Conservation (phyloP, 1,140 invertebrate genomes). For the Drosophila punjabiensis region DNA sequence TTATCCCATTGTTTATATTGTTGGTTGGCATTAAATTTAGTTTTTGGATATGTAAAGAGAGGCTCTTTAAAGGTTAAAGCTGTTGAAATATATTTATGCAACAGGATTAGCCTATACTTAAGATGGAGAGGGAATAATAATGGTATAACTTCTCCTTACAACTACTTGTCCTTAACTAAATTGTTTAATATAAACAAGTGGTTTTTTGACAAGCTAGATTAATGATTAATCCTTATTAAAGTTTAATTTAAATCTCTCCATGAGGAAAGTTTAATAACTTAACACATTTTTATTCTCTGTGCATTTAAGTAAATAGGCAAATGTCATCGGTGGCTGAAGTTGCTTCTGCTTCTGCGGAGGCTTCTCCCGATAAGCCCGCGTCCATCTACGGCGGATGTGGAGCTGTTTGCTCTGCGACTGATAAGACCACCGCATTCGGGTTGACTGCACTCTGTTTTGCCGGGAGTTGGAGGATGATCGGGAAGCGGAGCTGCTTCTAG, state of each 20-base stretch:
- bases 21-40: not conserved
- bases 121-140: not conserved
- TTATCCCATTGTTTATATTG: not conserved
- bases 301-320: constrained; percentile 66
- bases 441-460: constrained; percentile 70
- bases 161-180: not conserved
- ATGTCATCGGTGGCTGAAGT: constrained; percentile 42
- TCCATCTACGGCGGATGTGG: constrained; percentile 70
- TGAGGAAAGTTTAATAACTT: not conserved
- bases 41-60: not conserved
- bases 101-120: not conserved
- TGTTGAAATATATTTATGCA: not conserved
- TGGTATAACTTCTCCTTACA: not conserved
- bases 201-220: not conserved
- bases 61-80: not conserved
- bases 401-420: constrained; percentile 31
- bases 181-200: not conserved
- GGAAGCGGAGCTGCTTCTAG: constrained; percentile 2
- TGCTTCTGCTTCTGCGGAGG: constrained; percentile 36
- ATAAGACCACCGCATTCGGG: constrained; percentile 56
- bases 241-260: not conserved
- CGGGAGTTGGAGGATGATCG: constrained; percentile 14
- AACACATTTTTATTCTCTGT: not conserved
- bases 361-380: constrained; percentile 48
- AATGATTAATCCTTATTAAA: not conserved